Conservation (phyloP, 2,113 vertebrate genomes). For the Alectura lathami region DNA sequence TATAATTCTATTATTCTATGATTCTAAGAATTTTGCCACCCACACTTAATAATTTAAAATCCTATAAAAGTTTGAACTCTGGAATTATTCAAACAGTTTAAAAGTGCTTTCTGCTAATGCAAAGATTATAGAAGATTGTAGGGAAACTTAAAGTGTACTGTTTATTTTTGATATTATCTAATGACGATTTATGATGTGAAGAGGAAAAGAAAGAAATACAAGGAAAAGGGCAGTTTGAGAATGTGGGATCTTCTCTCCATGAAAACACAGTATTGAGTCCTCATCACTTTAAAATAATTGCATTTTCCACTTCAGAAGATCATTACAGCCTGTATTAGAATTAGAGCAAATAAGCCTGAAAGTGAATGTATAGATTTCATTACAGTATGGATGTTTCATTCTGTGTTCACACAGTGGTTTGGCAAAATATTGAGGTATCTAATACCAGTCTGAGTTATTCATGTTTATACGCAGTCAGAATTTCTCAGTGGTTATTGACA, state of each 20-base stretch:
- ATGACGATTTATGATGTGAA: background rate
- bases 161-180: background rate
- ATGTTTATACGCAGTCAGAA: background rate
- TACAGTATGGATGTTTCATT: background rate
- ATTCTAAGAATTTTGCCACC: background rate
- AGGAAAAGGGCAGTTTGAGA: background rate
- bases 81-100: background rate
- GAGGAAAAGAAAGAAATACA: background rate
- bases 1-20: background rate
- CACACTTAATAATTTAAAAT: background rate
- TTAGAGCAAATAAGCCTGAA: background rate
- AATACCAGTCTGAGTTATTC: background rate
- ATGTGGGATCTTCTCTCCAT: background rate
- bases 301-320: background rate
- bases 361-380: background rate
- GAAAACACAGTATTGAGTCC: background rate
- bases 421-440: background rate
- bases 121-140: background rate
- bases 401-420: background rate
- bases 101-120: background rate
- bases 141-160: background rate
- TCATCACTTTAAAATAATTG: background rate
- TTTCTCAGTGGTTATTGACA: background rate
- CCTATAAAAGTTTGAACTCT: background rate
- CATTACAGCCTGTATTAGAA: background rate